Conservation (phyloP, 2,113 vertebrate species). For the Micromys minutus region DNA sequence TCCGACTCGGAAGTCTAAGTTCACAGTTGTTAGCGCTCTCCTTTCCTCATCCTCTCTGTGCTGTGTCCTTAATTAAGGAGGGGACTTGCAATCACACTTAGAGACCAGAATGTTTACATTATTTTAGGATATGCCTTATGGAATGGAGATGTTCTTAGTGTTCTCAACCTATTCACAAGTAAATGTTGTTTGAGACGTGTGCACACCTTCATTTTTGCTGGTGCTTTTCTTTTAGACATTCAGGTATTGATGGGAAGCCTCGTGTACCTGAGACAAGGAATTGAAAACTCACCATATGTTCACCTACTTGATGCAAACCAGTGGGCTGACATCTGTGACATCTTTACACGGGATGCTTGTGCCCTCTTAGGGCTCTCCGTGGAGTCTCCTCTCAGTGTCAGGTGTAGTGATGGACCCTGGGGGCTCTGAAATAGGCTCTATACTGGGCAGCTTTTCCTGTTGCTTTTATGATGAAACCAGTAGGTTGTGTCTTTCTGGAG, state of each 20-base stretch:
- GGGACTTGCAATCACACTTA: background rate
- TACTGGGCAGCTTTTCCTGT: background rate
- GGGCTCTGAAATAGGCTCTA: background rate
- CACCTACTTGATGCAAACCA: constrained; percentile 91
- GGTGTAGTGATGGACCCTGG: constrained; percentile 78
- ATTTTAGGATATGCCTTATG: background rate
- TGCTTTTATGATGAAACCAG: background rate
- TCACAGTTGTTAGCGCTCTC: background rate
- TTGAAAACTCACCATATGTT: constrained; percentile 91
- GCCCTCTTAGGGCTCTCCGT: constrained; percentile 90
- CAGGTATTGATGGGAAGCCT: constrained; percentile 93
- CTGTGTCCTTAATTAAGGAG: background rate
- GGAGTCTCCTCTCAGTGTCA: constrained; percentile 92
- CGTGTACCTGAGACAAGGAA: constrained; percentile 91
- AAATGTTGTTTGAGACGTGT: background rate
- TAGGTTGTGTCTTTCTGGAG: constrained; percentile 1
- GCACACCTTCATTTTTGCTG: background rate
- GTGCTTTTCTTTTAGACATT: constrained; percentile 84
- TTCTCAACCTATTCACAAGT: background rate
- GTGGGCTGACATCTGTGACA: constrained; percentile 93
- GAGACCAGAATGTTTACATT: constrained; percentile 19
- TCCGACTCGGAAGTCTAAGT: background rate
- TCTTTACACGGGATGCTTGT: constrained; percentile 91
- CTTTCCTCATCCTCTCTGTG: background rate
- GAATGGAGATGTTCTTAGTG: background rate